Conservation (phyloP, 2,888 invertebrate genomes). For the Idaea dimidiata region DNA sequence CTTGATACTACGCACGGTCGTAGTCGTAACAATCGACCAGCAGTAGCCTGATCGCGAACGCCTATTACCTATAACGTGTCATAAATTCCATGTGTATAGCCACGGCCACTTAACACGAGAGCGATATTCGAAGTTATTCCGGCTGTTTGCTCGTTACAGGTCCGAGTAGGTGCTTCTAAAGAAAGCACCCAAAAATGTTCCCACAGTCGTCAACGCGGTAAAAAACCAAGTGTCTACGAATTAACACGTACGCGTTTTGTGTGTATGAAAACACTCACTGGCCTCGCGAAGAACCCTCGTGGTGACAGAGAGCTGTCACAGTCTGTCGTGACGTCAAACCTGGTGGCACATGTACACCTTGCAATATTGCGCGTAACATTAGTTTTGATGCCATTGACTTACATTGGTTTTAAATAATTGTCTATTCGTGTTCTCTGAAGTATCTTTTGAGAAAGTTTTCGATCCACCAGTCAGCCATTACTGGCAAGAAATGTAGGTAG, state of each 20-base stretch:
- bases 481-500: constrained; percentile 44
- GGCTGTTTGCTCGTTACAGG: constrained; percentile 76
- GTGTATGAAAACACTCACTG: constrained; percentile 78
- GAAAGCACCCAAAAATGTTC: constrained; percentile 76
- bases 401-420: constrained; percentile 65
- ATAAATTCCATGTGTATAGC: constrained; percentile 61
- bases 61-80: constrained; percentile 54
- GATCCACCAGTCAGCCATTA: constrained; percentile 49
- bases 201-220: constrained; percentile 79
- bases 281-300: constrained; percentile 69
- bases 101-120: constrained; percentile 72
- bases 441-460: constrained; percentile 48
- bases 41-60: constrained; percentile 57
- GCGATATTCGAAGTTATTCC: constrained; percentile 68
- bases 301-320: constrained; percentile 71
- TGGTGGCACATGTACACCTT: constrained; percentile 54
- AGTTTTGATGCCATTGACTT: constrained; percentile 70
- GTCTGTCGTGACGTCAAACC: constrained; percentile 37
- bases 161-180: constrained; percentile 73
- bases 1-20: constrained; percentile 44
- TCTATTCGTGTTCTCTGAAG: constrained; percentile 37
- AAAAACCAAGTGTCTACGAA: constrained; percentile 78
- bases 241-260: constrained; percentile 78
- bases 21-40: constrained; percentile 49
- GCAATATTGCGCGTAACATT: constrained; percentile 61